Evolutionary conservation across 1,140 invertebrate species (phyloP).

Genomic region (Drosophila orosa): DNA sequence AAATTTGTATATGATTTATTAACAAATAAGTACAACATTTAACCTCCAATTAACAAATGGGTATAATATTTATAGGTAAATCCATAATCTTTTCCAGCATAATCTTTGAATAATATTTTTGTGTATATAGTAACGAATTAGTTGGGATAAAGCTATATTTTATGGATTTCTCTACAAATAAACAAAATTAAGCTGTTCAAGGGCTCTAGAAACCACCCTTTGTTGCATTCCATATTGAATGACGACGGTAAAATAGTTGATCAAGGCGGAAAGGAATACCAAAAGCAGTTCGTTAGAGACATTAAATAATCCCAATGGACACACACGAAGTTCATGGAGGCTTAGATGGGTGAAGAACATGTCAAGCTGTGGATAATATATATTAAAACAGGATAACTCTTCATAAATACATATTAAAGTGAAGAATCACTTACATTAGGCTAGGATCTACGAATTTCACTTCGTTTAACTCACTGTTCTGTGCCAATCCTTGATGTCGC

Average conservation of each 20-base stretch:
- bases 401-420: not conserved
- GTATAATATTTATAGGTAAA: not conserved
- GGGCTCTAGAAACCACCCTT: not conserved
- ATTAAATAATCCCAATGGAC: not conserved
- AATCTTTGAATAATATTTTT: not conserved
- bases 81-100: not conserved
- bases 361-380: not conserved
- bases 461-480: not conserved
- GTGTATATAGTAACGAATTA: too few species aligned
- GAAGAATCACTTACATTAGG: not conserved
- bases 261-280: not conserved
- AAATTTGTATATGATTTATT: too few species aligned
- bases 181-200: not conserved
- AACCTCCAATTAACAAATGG: not conserved
- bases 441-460: too few species aligned
- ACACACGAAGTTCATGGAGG: not conserved
- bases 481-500: not conserved
- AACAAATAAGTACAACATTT: not conserved
- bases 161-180: not conserved
- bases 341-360: not conserved
- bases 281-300: not conserved
- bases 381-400: not conserved
- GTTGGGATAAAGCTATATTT: too few species aligned
- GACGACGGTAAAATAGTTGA: not conserved
- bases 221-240: conserved; percentile 4